Evolutionary conservation across 2,113 vertebrate genomes (phyloP), one percentile per base, ranked within the genome.

Genomic region (Corythoichthys intestinalis): DNA sequence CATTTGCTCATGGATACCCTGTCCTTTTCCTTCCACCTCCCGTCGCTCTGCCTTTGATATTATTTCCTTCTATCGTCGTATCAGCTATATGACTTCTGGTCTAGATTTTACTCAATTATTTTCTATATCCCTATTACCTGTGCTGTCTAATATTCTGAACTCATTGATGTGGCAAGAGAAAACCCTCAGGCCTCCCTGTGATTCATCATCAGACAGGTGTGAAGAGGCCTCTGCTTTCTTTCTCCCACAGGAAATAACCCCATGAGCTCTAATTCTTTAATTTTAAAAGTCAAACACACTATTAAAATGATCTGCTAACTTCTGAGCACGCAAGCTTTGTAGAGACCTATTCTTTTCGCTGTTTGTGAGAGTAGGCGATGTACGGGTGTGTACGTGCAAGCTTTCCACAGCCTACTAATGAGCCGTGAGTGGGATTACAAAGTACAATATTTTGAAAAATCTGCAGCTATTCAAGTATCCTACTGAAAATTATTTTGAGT

Each of bases 201-300:
- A 88, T 89, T 85, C 84, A 86, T 90, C 85, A 74, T 70, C 75
- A 74, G 76, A 88, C 64, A 79, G 82, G 76, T 83, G 77, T 64
- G 72, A 75, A 60, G 66, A 75, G n/a, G 67, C 59, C 59, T 77
- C 76, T 28, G 62, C 83, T 68, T 73, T 65, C 56, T 71, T 58
- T 78, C 59, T 65, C 68, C 60, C 61, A 53, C 15, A 35, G 70
- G 76, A 82, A 34, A 63, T 39, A 66, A 47, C 69, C 78, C 79
- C 72, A 67, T 71, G 61, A 83, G 70, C 38, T 34, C 66, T 46
- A 14, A 69, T 77, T 81, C 70, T 52, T 77, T 81, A 17, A 78
- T 84, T 83, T 71, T 48, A 75, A 70, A 88, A 85, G 72, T 86
- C 78, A 37, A 54, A 47, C 44, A 63, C 59, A 28, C 14, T 44